Evolutionary conservation across 1,140 invertebrate genomes (phyloP).

Genomic region (Akabosia matsudoensis): DNA sequence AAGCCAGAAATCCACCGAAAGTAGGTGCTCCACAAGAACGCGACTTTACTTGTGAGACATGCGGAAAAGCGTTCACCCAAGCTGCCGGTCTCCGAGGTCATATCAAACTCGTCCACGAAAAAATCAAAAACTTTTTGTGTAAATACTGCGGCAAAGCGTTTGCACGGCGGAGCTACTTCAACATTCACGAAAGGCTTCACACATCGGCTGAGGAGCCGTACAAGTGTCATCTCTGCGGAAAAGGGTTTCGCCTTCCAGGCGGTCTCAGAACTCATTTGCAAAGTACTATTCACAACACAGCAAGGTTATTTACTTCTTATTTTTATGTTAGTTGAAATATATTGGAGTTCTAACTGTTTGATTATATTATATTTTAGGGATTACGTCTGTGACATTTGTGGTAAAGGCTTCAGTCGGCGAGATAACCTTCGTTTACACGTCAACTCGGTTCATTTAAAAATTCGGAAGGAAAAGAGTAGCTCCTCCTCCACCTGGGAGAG

Average conservation of each 20-base stretch:
- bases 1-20: background rate
- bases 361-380: background rate
- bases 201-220: background rate
- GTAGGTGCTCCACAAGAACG: background rate
- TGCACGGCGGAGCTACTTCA: background rate
- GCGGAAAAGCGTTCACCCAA: background rate
- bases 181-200: background rate
- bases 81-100: background rate
- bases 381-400: conserved; percentile 1
- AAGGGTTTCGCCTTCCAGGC: background rate
- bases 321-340: background rate
- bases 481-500: background rate
- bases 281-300: conserved; percentile 2
- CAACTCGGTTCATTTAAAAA: background rate
- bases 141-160: background rate
- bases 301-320: background rate
- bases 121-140: background rate
- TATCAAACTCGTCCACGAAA: background rate
- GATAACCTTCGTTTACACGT: conserved; percentile 4
- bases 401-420: background rate
- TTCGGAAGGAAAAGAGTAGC: background rate
- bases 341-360: background rate
- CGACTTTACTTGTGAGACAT: background rate
- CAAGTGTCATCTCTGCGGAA: conserved; percentile 1
- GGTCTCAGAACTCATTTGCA: background rate